Base-by-base conservation (phyloP, 2,888 invertebrate genomes). In the Drosophila formosana region DNA sequence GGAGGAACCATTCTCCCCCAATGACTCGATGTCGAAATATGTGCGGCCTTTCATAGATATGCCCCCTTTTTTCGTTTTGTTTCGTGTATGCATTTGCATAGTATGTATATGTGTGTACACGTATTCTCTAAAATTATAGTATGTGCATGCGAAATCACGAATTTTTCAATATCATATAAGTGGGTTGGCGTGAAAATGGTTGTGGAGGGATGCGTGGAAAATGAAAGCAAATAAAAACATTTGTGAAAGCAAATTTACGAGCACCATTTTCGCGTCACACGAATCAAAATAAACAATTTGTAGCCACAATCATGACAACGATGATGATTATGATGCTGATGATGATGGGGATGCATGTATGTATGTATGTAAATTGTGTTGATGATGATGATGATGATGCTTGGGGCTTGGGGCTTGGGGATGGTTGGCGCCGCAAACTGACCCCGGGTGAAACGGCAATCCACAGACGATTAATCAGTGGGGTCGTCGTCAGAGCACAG, bases 241-340 rank as follows among this genome's bases (percentile, higher is more conserved):
- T 79, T 55, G 39, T 65, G 45, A 60, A 60, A 41, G 30, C 32
- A 47, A 66, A 77, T 72, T 72, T 61, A 64, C 70, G 63, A 65
- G 68, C 70, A 68, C 56, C 67, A 65, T 76, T 78, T 82, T 78
- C 58, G 78, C 76, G 76, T 74, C 74, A 72, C 68, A 57, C 73
- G 78, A 75, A 76, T 78, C 68, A 76, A 80, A 86, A 77, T 74
- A 85, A 82, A 85, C 78, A 80, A 82, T 69, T 70, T 70, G 69
- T 68, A 47, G 72, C 51, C 56, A 13, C 30, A 55, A 37, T 56
- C 34, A 32, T 32, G 30, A 46, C 34, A 41, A 26, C 52, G 53
- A 47, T 37, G 46, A 30, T 56, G 47, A 39, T 46, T 66, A 37
- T 37, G n/a, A 30, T 49, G 46, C 28, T 57, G 56, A 53, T 32